phyloP scores from a whole-genome alignment of 2,797 vertebrate species.

The Neosilurus mollespiculum region DNA sequence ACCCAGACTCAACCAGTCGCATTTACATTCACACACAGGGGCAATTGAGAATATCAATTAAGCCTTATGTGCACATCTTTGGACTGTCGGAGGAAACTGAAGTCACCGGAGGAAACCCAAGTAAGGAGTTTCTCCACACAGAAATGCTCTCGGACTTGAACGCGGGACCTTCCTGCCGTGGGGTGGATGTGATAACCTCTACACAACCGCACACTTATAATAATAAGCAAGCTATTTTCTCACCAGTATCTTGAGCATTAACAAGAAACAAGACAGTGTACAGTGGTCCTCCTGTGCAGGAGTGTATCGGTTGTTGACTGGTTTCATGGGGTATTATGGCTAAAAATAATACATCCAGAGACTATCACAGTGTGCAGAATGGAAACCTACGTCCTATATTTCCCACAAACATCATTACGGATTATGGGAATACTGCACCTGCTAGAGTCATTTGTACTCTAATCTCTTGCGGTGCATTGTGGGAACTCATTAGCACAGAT shows the following conservation, averaged over 20 bases:
- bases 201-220: too few species aligned
- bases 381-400: not conserved
- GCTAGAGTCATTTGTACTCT: not conserved
- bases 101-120: too few species aligned
- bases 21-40: too few species aligned
- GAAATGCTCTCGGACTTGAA: too few species aligned
- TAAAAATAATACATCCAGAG: not conserved
- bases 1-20: too few species aligned
- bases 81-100: too few species aligned
- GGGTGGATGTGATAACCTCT: too few species aligned
- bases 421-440: not conserved
- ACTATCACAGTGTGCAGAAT: not conserved
- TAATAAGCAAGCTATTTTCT: not conserved
- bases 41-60: too few species aligned
- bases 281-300: not conserved
- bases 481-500: not conserved
- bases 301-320: not conserved
- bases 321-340: not conserved
- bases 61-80: too few species aligned
- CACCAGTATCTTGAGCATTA: not conserved
- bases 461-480: constrained; percentile 5
- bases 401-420: not conserved
- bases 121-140: too few species aligned
- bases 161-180: too few species aligned
- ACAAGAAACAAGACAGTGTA: not conserved